Base-by-base conservation (phyloP, 1,140 invertebrate genomes). In the Drosophila pachea region DNA sequence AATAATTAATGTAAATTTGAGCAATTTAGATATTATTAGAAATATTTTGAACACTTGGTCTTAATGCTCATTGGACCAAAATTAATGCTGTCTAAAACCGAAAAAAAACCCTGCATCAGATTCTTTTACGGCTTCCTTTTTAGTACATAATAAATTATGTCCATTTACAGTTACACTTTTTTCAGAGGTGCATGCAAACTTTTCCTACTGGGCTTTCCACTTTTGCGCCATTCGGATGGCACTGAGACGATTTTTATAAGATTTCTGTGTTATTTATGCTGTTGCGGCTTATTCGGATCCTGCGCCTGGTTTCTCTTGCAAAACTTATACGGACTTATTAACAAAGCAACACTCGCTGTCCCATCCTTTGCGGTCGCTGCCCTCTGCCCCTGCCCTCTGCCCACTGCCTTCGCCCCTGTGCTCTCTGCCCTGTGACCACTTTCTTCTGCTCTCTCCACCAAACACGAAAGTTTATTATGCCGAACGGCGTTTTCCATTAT, bases 271-370 rank as follows among this genome's bases (percentile, higher is more conserved):
- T 83, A 75, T 78, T 75, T 78, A 78, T 78, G 75, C 63, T 52
- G 52, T 63, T 84, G 73, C 59, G 76, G 75, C 68, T 76, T 65
- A 52, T 70, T 48, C 67, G 54, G 61, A 78, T 59, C 54, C 62
- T 50, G 72, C 64, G 49, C 67, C 73, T 75, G 38, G 62, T 50
- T 75, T 43, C 49, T 38, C 43, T 12, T 47, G 11, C 48, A 68
- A 69, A 81, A 86, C 76, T 86, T 86, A 86, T 81, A 86, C 71
- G 62, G 68, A 86, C 81, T 86, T 86, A 86, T 86, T 86, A 86
- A 81, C 81, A 86, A 86, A 86, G 81, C 81, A 81, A 81, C 81
- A 86, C 81, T 70, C 72, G 68, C 59, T 60, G 66, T 49, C 66
- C n/a, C n/a, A n/a, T n/a, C n/a, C n/a, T n/a, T n/a, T n/a, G n/a